phyloP scores from a whole-genome alignment of 2,888 invertebrate genomes.

The Cantharis nigra region DNA sequence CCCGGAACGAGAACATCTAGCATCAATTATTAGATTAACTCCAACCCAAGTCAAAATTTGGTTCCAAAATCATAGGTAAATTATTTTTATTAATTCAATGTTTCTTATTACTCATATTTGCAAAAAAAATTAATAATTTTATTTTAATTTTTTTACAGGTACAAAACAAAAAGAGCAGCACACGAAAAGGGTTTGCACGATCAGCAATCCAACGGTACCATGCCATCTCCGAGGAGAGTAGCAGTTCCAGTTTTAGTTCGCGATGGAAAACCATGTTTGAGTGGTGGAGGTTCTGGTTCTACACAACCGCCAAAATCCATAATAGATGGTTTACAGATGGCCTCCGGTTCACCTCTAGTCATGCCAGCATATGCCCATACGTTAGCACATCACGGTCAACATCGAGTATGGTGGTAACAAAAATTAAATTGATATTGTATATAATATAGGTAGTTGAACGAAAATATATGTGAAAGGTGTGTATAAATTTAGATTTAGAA shows the following conservation, averaged over 20 bases:
- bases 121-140: too few relatives aligned
- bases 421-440: constrained; percentile 8
- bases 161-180: constrained; percentile 97
- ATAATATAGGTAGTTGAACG: constrained; percentile 7
- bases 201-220: constrained; percentile 51
- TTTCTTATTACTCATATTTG: too few relatives aligned
- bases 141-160: constrained; percentile 55
- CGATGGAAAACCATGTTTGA: constrained; percentile 89
- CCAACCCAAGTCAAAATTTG: constrained; percentile 99
- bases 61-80: constrained; percentile 93
- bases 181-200: constrained; percentile 87
- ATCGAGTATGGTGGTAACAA: constrained; percentile 52
- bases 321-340: constrained; percentile 42
- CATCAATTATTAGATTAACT: constrained; percentile 90
- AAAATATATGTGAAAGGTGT: not conserved
- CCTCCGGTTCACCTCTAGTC: constrained; percentile 47
- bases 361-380: constrained; percentile 53
- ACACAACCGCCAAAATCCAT: constrained; percentile 43
- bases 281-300: constrained; percentile 53
- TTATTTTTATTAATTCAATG: too few relatives aligned
- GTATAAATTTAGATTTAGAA: not conserved
- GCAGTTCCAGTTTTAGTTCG: constrained; percentile 93
- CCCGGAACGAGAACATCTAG: constrained; percentile 95
- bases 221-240: constrained; percentile 85
- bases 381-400: constrained; percentile 54